Evolutionary conservation across 2,797 vertebrate species (phyloP).

Genomic region (Mormyrops boulengeri): DNA sequence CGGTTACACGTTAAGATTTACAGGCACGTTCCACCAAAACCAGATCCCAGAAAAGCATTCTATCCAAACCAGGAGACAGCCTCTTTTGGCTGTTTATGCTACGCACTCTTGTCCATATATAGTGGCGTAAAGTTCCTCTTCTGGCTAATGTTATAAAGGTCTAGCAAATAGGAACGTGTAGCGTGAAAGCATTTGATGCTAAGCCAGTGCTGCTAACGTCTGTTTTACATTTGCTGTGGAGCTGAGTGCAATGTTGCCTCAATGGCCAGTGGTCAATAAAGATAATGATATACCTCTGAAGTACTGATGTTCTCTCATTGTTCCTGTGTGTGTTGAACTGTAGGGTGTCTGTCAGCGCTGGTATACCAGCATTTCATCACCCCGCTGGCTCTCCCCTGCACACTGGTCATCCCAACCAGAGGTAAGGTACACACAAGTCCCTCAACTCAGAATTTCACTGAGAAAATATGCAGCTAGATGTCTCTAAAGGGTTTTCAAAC

Average conservation of each 20-base stretch:
- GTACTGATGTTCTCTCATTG: not conserved
- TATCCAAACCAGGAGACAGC: not conserved
- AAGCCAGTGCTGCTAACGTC: not conserved
- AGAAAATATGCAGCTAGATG: not conserved
- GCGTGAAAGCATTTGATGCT: not conserved
- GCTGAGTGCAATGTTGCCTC: not conserved
- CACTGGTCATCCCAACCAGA: slow-evolving; percentile 88
- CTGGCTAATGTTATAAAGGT: slow-evolving; percentile 1
- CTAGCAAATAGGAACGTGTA: not conserved
- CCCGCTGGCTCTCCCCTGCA: slow-evolving; percentile 92
- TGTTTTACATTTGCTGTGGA: slow-evolving; percentile 15
- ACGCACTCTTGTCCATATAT: not conserved
- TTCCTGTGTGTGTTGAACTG: slow-evolving; percentile 26
- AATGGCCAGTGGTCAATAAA: not conserved
- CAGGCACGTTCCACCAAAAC: not conserved
- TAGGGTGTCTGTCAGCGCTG: slow-evolving; percentile 90
- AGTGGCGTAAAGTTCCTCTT: not conserved
- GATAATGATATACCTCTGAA: not conserved
- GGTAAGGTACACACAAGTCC: slow-evolving; percentile 61
- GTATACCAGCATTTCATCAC: slow-evolving; percentile 98
- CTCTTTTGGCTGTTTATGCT: slow-evolving; percentile 7
- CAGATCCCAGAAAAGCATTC: not conserved
- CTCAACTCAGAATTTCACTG: not conserved
- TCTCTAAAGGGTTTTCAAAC: not conserved
- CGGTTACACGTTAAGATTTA: not conserved